Conservation (phyloP, 2,113 vertebrate genomes). For the Melanerpes aurifrons region DNA sequence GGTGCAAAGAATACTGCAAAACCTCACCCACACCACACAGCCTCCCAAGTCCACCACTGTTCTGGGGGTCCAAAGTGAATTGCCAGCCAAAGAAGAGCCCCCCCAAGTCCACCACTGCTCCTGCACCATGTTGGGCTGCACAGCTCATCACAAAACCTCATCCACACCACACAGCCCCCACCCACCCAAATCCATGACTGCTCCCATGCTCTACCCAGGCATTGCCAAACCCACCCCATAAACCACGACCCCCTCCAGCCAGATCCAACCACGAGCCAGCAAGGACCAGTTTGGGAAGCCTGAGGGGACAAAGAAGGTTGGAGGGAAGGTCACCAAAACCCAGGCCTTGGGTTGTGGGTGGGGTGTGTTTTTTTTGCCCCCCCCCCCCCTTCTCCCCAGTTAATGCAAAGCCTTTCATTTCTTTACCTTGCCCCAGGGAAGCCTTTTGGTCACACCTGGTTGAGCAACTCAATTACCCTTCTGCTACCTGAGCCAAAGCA, state of each 20-base stretch:
- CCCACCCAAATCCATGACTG: background rate
- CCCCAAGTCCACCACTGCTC: too few relatives aligned
- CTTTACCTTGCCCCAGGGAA: conserved; percentile 83
- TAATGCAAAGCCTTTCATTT: conserved; percentile 67
- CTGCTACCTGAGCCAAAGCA: conserved; percentile 82
- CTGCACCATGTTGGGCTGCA: too few relatives aligned
- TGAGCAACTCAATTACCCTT: conserved; percentile 86
- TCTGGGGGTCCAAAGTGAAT: too few relatives aligned
- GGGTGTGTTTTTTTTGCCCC: too few relatives aligned
- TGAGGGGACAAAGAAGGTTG: background rate
- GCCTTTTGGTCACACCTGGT: conserved; percentile 81
- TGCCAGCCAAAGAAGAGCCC: too few relatives aligned
- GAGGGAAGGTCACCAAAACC: background rate
- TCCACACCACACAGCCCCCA: background rate
- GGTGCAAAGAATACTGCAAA: background rate
- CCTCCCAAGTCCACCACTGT: too few relatives aligned
- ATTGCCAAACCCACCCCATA: background rate
- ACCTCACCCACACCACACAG: background rate
- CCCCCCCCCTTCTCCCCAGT: background rate
- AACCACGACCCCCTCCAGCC: background rate
- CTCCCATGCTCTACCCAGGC: too few relatives aligned
- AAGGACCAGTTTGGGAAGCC: background rate
- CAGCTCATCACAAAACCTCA: too few relatives aligned
- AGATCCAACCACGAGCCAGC: rapidly evolving
- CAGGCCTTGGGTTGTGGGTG: too few relatives aligned